A percentile compares a stretch with the other conserved stretches of the same genome.
These are phyloP conservation scores for Nansenia antarctica DNA, from an alignment of 2,113 vertebrate species.

Conservation along the genomic window DNA sequence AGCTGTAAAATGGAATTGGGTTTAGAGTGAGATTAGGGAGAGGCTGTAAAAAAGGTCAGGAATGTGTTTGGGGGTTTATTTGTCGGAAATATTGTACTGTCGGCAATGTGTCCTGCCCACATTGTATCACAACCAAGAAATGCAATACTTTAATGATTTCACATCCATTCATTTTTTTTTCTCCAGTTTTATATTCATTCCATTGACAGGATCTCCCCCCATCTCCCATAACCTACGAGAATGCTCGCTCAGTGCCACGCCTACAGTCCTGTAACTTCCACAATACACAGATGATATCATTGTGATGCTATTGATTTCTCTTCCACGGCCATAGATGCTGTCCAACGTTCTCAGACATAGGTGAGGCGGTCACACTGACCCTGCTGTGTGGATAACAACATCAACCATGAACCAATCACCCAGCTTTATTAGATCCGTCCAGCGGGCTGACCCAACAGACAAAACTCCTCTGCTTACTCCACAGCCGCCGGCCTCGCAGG, in stretches of 20 bases:
- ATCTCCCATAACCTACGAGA: background rate
- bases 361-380: background rate
- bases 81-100: too few relatives aligned
- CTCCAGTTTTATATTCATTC: background rate
- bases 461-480: constrained; percentile 2
- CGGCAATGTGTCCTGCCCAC: too few relatives aligned
- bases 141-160: background rate
- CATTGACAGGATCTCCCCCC: too few relatives aligned
- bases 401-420: background rate
- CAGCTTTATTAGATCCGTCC: background rate
- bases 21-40: background rate
- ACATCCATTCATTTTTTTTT: background rate
- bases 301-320: background rate
- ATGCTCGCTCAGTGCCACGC: background rate
- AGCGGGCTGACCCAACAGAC: background rate
- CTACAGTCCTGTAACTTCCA: background rate
- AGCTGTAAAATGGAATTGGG: constrained; percentile 30
- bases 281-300: background rate
- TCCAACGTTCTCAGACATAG: background rate
- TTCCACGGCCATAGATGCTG: background rate
- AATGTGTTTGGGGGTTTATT: background rate
- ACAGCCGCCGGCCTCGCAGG: constrained; percentile 26
- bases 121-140: background rate
- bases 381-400: background rate
- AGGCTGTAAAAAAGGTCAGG: constrained; percentile 5